These are phyloP conservation scores for Pteronotus mesoamericanus DNA, from an alignment of 2,797 vertebrate species.

Conservation along the genomic window DNA sequence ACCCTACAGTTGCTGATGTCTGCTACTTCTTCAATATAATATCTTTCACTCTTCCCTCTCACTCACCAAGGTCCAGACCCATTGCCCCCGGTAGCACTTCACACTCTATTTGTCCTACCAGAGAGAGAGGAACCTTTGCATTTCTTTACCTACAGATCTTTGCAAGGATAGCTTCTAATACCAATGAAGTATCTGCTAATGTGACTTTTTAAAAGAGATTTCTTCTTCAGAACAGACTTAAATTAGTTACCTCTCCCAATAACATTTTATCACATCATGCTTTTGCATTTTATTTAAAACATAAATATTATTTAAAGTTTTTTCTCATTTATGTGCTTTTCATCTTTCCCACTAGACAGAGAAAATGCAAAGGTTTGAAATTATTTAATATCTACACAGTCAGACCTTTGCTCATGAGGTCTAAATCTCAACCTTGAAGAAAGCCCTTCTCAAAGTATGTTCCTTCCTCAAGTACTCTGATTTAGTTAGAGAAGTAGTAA, in stretches of 20 bases:
- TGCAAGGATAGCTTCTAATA: not conserved
- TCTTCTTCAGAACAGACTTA: not conserved
- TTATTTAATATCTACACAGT: not conserved
- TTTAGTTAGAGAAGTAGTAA: not conserved
- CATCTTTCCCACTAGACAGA: not conserved
- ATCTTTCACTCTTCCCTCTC: not conserved
- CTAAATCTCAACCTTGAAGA: not conserved
- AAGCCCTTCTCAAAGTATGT: not conserved
- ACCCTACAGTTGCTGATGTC: accelerated
- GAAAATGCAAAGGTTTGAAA: not conserved
- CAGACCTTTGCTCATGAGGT: not conserved
- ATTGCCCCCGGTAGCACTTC: not conserved
- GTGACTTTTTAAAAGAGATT: not conserved
- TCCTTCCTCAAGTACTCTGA: not conserved
- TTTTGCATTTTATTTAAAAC: not conserved
- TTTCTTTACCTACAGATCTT: not conserved
- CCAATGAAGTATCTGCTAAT: not conserved
- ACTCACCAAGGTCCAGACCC: not conserved
- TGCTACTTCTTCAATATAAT: not conserved
- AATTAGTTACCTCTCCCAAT: not conserved
- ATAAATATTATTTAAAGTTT: not conserved
- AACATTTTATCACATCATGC: not conserved
- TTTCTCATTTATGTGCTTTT: not conserved
- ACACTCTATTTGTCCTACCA: not conserved
- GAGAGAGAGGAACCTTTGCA: not conserved